Evolutionary conservation across 2,113 vertebrate genomes (phyloP).

Genomic region (Furnarius figulus): DNA sequence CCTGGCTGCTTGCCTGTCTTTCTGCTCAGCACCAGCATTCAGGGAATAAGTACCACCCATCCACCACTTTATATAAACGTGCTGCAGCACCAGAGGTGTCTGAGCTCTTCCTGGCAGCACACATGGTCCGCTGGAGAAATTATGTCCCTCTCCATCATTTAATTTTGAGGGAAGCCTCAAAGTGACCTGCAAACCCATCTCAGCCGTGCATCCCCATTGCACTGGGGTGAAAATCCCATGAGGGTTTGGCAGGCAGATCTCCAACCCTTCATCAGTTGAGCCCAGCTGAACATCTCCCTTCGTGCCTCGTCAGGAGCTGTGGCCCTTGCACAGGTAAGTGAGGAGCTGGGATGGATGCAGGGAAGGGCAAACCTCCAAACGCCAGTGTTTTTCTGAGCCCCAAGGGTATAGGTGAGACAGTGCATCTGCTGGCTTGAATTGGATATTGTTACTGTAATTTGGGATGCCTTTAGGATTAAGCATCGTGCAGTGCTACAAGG

Average conservation of each 20-base stretch:
- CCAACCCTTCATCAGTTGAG: rapidly evolving
- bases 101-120: background rate
- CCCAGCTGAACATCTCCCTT: background rate
- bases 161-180: background rate
- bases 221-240: background rate
- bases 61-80: background rate
- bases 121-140: background rate
- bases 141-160: background rate
- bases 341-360: background rate
- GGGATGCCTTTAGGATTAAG: constrained; percentile 36
- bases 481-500: background rate
- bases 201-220: background rate
- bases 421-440: background rate
- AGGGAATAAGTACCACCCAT: background rate
- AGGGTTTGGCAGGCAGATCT: background rate
- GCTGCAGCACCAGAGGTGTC: background rate
- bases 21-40: background rate
- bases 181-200: background rate
- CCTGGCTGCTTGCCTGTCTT: background rate
- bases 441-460: background rate
- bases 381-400: background rate
- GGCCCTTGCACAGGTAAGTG: background rate
- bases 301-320: background rate
- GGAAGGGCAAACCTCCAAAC: background rate
- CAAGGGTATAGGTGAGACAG: background rate